These are phyloP conservation scores for Nanorana parkeri DNA, from an alignment of 2,113 vertebrate genomes.

Conservation along the genomic window DNA sequence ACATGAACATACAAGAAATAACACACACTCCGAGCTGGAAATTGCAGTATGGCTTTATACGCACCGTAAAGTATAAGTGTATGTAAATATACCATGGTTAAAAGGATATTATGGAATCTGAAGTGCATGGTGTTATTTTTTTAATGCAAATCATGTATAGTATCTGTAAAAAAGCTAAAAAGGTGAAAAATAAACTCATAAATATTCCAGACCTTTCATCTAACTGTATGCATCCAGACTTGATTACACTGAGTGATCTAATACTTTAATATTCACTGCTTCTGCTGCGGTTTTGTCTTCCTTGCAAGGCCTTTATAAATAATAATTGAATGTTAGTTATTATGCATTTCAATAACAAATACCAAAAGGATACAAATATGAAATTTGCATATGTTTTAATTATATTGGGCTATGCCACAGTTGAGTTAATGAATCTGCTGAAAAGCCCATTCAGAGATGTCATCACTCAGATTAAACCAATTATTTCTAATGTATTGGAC, in stretches of 20 bases:
- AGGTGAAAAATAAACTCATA: slow-evolving; percentile 53
- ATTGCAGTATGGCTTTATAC: no score
- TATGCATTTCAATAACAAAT: slow-evolving; percentile 34
- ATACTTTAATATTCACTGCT: slow-evolving; percentile 72
- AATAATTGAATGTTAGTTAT: slow-evolving; percentile 73
- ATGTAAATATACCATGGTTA: no score
- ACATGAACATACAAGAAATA: no score
- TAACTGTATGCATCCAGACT: slow-evolving; percentile 62
- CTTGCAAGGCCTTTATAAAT: slow-evolving; percentile 69
- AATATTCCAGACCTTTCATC: slow-evolving; percentile 61
- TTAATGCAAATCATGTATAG: slow-evolving; percentile 20
- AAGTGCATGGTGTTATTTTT: neutral
- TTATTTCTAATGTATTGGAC: slow-evolving; percentile 25
- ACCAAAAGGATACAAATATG: neutral
- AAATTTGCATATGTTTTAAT: slow-evolving; percentile 30
- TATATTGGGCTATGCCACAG: neutral
- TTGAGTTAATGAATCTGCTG: slow-evolving; percentile 28
- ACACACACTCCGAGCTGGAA: no score
- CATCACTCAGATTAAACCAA: slow-evolving; percentile 37
- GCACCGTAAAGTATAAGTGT: no score
- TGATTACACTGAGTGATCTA: slow-evolving; percentile 1
- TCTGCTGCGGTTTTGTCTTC: slow-evolving; percentile 59
- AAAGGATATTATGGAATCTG: neutral
- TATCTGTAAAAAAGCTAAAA: neutral
- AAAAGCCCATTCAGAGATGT: slow-evolving; percentile 1